Conservation (phyloP, 2,113 vertebrate species). For the Chlorodrepanis virens region DNA sequence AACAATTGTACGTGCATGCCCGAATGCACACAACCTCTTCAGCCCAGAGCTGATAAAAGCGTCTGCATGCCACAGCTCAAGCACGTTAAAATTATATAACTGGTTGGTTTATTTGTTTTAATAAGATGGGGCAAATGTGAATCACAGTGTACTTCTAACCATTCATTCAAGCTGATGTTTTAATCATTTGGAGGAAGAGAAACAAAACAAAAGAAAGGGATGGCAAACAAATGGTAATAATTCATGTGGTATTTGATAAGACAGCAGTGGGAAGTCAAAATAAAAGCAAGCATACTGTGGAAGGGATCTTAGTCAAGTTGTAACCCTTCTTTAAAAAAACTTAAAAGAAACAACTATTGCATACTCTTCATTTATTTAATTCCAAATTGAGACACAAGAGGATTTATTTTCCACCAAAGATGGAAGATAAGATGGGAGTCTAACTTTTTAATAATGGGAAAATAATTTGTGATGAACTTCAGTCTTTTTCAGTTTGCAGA, state of each 20-base stretch:
- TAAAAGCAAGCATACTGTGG: slow-evolving; percentile 76
- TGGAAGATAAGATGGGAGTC: neutral
- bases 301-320: slow-evolving; percentile 71
- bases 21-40: slow-evolving; percentile 68
- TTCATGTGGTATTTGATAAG: slow-evolving; percentile 76
- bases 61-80: slow-evolving; percentile 68
- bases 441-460: slow-evolving; percentile 1
- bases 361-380: slow-evolving; percentile 59
- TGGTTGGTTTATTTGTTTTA: slow-evolving; percentile 74
- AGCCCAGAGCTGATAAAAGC: slow-evolving; percentile 77
- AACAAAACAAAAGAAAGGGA: slow-evolving; percentile 69
- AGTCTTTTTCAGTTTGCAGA: neutral
- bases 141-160: slow-evolving; percentile 73
- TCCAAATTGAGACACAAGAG: slow-evolving; percentile 13
- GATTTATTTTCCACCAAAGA: slow-evolving; percentile 1
- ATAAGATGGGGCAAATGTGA: slow-evolving; percentile 67
- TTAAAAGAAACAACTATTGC: slow-evolving; percentile 71
- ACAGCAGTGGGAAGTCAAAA: slow-evolving; percentile 75
- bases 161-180: slow-evolving; percentile 73
- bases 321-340: slow-evolving; percentile 62
- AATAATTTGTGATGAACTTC: neutral
- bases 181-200: slow-evolving; percentile 81
- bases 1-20: slow-evolving; percentile 72
- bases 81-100: slow-evolving; percentile 47
- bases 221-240: slow-evolving; percentile 73